A percentile compares a stretch with the other conserved stretches of the same genome.
These are phyloP conservation scores for Celastrina argiolus DNA, from an alignment of 2,888 invertebrate genomes.

Conservation along the genomic window DNA sequence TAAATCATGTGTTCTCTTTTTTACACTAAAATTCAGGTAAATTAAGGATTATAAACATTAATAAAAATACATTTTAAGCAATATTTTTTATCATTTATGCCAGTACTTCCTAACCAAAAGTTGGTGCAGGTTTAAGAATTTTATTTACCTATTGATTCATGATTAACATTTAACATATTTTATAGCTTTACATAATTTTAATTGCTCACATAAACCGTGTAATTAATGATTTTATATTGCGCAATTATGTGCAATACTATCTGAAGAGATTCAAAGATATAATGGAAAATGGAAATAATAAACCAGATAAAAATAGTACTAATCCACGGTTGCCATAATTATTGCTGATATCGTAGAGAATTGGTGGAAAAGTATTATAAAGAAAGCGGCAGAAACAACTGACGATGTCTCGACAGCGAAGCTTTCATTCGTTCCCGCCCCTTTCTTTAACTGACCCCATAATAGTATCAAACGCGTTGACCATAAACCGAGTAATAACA, in stretches of 20 bases:
- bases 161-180: conserved; percentile 7
- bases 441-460: no score
- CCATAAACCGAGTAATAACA: background rate
- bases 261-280: background rate
- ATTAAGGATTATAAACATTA: no score
- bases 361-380: no score
- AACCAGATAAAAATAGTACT: background rate
- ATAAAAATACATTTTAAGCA: no score
- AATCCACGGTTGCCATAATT: background rate
- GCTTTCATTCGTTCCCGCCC: no score
- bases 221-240: conserved; percentile 5
- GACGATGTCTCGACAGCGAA: no score
- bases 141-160: background rate
- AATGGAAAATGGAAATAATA: background rate
- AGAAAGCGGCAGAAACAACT: no score
- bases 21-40: no score
- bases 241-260: conserved; percentile 1
- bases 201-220: conserved; percentile 7
- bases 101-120: background rate
- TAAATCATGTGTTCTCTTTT: no score
- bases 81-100: no score
- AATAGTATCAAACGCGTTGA: background rate
- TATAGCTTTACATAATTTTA: conserved; percentile 3
- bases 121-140: background rate
- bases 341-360: background rate